These are phyloP conservation scores for Dicrurus megarhynchus DNA, from an alignment of 2,113 vertebrate genomes.

Conservation along the genomic window DNA sequence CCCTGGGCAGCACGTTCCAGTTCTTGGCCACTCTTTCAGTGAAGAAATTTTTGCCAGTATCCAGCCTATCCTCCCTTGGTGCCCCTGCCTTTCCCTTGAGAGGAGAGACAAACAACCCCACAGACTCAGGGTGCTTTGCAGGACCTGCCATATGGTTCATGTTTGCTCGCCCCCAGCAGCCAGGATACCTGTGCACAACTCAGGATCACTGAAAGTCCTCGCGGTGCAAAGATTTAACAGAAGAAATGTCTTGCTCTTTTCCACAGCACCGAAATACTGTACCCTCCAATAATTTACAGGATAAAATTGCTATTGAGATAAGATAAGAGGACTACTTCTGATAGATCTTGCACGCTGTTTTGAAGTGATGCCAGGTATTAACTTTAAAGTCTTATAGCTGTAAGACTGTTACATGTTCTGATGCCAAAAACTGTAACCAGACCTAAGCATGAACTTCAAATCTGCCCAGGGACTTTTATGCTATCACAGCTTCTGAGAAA, in stretches of 20 bases:
- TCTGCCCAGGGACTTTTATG: slow-evolving; percentile 29
- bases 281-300: slow-evolving; percentile 39
- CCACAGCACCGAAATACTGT: slow-evolving; percentile 1
- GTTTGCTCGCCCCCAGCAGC: background rate
- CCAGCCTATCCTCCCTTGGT: background rate
- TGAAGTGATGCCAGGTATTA: slow-evolving; percentile 63
- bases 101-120: background rate
- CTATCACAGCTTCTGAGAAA: slow-evolving; percentile 21
- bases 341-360: slow-evolving; percentile 59
- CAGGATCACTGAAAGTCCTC: background rate
- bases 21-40: background rate
- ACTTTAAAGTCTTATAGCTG: slow-evolving; percentile 50
- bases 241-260: background rate
- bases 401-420: slow-evolving; percentile 42
- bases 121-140: rapidly evolving
- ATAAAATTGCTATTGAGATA: slow-evolving; percentile 67
- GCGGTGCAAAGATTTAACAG: background rate
- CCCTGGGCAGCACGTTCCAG: background rate
- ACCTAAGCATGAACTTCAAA: slow-evolving; percentile 54
- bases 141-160: background rate
- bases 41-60: background rate
- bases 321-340: slow-evolving; percentile 67
- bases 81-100: background rate
- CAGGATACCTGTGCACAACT: background rate
- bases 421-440: slow-evolving; percentile 63